These are phyloP conservation scores for Buceros bicornis DNA, from an alignment of 2,797 vertebrate genomes.

Conservation along the genomic window DNA sequence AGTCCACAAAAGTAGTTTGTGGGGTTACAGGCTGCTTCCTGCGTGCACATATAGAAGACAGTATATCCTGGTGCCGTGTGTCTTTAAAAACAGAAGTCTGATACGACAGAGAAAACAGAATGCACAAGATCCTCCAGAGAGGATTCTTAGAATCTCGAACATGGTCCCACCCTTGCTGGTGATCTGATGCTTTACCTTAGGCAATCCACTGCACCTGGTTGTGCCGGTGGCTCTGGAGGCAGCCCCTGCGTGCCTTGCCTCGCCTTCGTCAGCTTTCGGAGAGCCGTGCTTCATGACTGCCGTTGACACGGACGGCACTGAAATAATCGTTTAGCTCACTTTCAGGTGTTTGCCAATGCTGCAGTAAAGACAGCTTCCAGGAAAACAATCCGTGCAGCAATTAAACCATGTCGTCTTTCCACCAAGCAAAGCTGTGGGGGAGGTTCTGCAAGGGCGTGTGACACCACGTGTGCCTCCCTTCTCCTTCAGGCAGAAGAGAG, in stretches of 20 bases:
- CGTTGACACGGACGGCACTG: neutral
- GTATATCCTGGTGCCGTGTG: too few relatives aligned
- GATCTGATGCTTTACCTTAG: neutral
- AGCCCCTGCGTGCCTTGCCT: neutral
- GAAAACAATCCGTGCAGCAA: neutral
- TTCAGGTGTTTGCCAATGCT: neutral
- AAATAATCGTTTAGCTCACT: neutral
- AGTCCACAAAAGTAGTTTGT: too few relatives aligned
- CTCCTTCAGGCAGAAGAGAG: neutral
- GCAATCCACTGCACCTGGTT: neutral
- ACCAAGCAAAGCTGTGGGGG: neutral
- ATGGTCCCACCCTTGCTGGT: neutral
- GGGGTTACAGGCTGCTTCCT: too few relatives aligned
- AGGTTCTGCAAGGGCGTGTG: neutral
- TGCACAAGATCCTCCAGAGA: neutral
- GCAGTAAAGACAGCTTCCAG: neutral
- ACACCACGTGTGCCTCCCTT: rapidly evolving
- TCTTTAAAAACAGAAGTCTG: neutral
- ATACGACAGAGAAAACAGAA: neutral
- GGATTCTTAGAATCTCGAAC: neutral
- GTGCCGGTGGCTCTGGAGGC: neutral
- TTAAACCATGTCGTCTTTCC: neutral
- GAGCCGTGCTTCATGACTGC: neutral
- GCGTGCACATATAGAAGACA: too few relatives aligned
- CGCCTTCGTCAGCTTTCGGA: neutral